Evolutionary conservation across 2,797 vertebrate species (phyloP).

Genomic region (Morelia viridis): DNA sequence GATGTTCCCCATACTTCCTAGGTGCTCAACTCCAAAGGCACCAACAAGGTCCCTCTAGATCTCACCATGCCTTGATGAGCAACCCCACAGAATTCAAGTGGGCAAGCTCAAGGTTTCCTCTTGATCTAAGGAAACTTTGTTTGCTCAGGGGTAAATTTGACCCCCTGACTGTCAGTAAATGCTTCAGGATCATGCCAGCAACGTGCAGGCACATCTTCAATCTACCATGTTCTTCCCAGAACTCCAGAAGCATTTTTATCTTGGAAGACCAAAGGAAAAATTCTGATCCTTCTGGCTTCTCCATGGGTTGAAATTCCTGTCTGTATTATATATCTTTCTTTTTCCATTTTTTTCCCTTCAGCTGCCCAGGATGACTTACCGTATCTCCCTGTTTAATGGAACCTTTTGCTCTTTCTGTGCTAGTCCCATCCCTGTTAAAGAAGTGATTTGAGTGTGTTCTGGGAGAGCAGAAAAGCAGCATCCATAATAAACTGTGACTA

Average conservation of each 20-base stretch:
- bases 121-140: not conserved
- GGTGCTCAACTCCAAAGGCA: not conserved
- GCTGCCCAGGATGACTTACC: not conserved
- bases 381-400: not conserved
- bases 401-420: not conserved
- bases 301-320: not conserved
- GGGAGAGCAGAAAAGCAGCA: not conserved
- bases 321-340: not conserved
- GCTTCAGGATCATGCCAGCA: not conserved
- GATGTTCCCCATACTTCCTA: not conserved
- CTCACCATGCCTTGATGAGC: not conserved
- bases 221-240: not conserved
- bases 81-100: not conserved
- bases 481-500: not conserved
- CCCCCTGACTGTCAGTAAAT: not conserved
- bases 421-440: not conserved
- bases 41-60: not conserved
- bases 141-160: not conserved
- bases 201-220: not conserved
- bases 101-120: not conserved
- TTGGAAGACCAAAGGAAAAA: not conserved
- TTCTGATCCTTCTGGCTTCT: not conserved
- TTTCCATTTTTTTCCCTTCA: not conserved
- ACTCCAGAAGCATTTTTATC: not conserved
- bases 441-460: not conserved